These are phyloP conservation scores for Alfaro cultratus DNA, from an alignment of 2,797 vertebrate species.

Conservation along the genomic window DNA sequence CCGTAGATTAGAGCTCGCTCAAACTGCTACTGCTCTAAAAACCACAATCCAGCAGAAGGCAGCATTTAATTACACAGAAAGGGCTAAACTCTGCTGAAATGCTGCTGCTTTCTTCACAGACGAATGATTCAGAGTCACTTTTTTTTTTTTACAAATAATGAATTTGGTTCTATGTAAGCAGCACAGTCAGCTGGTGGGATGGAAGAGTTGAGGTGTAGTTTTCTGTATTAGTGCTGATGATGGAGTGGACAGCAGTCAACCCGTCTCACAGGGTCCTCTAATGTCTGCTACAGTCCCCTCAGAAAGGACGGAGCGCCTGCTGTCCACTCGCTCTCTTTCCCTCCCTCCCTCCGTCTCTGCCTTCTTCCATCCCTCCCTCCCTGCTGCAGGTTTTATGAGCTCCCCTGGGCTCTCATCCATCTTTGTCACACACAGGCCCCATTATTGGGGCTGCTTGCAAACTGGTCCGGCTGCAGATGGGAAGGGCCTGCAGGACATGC, in stretches of 20 bases:
- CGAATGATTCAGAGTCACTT: constrained; percentile 27
- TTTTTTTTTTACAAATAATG: constrained; percentile 43
- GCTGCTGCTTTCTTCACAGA: constrained; percentile 57
- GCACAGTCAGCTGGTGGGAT: constrained; percentile 48
- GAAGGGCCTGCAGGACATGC: constrained; percentile 81
- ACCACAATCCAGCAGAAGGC: constrained; percentile 61
- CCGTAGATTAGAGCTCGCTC: constrained; percentile 72
- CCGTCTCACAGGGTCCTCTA: constrained; percentile 78
- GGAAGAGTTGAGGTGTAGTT: constrained; percentile 23
- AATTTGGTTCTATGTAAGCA: constrained; percentile 46
- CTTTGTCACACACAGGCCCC: constrained; percentile 86
- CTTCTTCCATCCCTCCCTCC: constrained; percentile 64
- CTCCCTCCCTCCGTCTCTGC: constrained; percentile 49
- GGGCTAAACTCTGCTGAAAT: constrained; percentile 48
- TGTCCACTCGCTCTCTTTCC: constrained; percentile 80
- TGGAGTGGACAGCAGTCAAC: constrained; percentile 82
- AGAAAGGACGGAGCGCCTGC: constrained; percentile 79
- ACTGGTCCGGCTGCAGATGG: constrained; percentile 82
- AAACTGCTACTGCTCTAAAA: constrained; percentile 50
- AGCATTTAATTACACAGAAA: constrained; percentile 68
- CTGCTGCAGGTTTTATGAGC: constrained; percentile 85
- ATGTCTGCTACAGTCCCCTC: constrained; percentile 75
- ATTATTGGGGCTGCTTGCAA: constrained; percentile 83
- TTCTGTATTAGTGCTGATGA: constrained; percentile 70
- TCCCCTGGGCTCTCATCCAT: constrained; percentile 87